Evolutionary conservation across 2,113 vertebrate genomes (phyloP), one percentile per base, ranked within the genome.

Genomic region (Notiomystis cincta): DNA sequence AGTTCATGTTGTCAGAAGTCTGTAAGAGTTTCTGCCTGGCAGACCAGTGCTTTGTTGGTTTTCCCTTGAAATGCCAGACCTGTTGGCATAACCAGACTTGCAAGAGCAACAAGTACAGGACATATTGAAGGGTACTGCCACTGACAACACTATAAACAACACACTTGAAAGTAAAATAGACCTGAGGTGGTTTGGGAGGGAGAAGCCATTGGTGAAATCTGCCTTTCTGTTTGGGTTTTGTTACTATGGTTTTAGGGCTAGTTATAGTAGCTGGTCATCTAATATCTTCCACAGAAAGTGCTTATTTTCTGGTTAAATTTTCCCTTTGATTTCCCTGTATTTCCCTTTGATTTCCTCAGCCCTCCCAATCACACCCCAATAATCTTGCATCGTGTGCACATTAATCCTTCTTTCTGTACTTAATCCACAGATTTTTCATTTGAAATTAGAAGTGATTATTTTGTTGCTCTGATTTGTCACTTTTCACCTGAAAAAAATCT

Each of bases 321-420:
- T 97, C 85, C 71, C 86, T 96, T 97, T 97, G 94, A 97, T 96
- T 97, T 98, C 81, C 82, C 69, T 18, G 7, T 96, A 96, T 98
- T 94, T 84, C 69, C 78, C n/a, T n/a, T n/a, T n/a, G n/a, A n/a
- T n/a, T n/a, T 62, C 66, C 78, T 93, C 1, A 4, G 75, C 77
- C 80, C 72, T 96, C 60, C 71, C 69, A 77, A 82, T 98, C 95
- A 94, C 93, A 97, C 81, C 89, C 94, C 89, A 94, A 94, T 91
- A 97, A 90, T 83, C 77, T 60, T 90, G 82, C 51, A 48, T 96
- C 89, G 89, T 62, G 47, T 45, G 50, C 70, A 93, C 79, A 83
- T 96, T 96, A 97, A 96, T 97, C 87, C 92, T 96, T 89, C 75
- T 96, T 79, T 96, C 79, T 48, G 27, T 93, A 75, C 66, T 94